Base-by-base conservation (phyloP, 2,797 vertebrate species). In the Pseudomugil gertrudae region DNA sequence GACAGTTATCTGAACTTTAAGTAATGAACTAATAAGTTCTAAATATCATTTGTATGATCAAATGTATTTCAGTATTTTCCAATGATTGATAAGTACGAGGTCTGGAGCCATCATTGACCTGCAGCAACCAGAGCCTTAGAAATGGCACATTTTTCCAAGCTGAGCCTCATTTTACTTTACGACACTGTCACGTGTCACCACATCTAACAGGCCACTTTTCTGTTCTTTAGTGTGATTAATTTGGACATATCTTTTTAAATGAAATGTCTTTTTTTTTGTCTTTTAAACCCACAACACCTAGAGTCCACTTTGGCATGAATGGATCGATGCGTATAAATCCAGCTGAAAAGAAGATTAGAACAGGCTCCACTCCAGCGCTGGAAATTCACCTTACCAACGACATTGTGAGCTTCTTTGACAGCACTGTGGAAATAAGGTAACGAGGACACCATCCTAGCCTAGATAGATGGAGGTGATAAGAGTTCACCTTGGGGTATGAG, bases 241-340 rank as follows among this genome's bases (percentile, higher is more conserved):
- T 56, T 5, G 64, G 52, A 64, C 40, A 5, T n/a, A 11, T 54
- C 47, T 66, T 64, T 21, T 32, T 32, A 32, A 66, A 68, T 63
- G 10, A 32, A 58, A 57, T 56, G 33, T 54, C 14, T 54, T 47
- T 30, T 65, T 11, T 21, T 24, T n/a, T n/a, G n/a, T 60, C 43
- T 78, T 40, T 10, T 38, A 14, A 30, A 19, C 57, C 56, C 53
- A 58, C 66, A 27, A 69, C 68, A 56, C 72, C 6, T 0, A 98
- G 98, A 91, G 87, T 99, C 88, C 97, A 99, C 90, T 99, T 99
- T 13, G 97, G 97, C 40, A 98, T 98, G 96, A 96, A 96, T 2
- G 97, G 97, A 61, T 97, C 93, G n/a, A 79, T 98, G 88, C 40
- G 69, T 57, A 94, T 99, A 88, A 98, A 97, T 86, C 89, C 93